phyloP scores from a whole-genome alignment of 2,888 invertebrate genomes.

The Acleris cristana region DNA sequence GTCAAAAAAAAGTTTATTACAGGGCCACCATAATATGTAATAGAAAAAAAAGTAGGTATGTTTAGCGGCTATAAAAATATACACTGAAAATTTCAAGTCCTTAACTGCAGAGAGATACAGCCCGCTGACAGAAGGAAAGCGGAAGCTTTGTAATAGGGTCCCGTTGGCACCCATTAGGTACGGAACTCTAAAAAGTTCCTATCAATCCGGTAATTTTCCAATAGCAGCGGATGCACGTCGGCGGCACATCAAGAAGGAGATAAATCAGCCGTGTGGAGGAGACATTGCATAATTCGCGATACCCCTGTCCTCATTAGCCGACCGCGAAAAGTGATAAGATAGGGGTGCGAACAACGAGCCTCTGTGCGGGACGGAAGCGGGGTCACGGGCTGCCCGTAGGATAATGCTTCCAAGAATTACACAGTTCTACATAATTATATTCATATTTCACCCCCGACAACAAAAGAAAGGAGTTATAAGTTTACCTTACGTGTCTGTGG shows the following conservation, averaged over 20 bases:
- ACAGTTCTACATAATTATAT: constrained; percentile 20
- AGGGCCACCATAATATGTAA: too few relatives aligned
- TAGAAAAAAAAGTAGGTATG: too few relatives aligned
- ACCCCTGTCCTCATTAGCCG: constrained; percentile 70
- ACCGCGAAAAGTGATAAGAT: constrained; percentile 81
- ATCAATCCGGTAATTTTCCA: constrained; percentile 22
- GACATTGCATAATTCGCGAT: constrained; percentile 61
- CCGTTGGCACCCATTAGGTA: too few relatives aligned
- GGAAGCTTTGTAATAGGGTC: too few relatives aligned
- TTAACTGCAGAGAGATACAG: too few relatives aligned
- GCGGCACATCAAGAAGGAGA: constrained; percentile 47
- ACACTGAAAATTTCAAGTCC: too few relatives aligned
- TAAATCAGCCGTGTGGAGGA: constrained; percentile 54
- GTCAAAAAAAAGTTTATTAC: too few relatives aligned
- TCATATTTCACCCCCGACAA: not conserved
- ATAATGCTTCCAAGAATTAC: constrained; percentile 48
- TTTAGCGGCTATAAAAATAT: too few relatives aligned
- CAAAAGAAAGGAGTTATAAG: not conserved
- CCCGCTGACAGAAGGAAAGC: too few relatives aligned
- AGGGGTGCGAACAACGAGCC: constrained; percentile 70
- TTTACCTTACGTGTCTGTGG: too few relatives aligned
- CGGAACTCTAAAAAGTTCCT: not conserved
- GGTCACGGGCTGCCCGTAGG: constrained; percentile 52
- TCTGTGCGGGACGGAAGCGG: constrained; percentile 55
- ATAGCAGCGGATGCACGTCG: constrained; percentile 37